These are phyloP conservation scores for Aphodius sticticus DNA, from an alignment of 2,888 invertebrate genomes.

Conservation along the genomic window DNA sequence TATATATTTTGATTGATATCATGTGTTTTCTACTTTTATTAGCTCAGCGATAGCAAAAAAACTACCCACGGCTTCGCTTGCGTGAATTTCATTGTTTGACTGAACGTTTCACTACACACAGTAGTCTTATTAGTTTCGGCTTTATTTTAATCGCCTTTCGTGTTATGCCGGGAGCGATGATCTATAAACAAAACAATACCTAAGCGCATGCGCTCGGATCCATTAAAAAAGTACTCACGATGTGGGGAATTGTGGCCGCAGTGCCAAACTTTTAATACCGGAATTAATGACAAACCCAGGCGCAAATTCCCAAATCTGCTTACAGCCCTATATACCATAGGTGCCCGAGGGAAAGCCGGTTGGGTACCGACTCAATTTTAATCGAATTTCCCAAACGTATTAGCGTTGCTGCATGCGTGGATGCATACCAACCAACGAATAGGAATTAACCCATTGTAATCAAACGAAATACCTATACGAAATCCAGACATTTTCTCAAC, in stretches of 20 bases:
- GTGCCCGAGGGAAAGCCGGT: slow-evolving; percentile 5
- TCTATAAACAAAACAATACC: neutral
- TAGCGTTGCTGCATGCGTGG: slow-evolving; percentile 21
- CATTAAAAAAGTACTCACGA: neutral
- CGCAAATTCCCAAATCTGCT: slow-evolving; percentile 36
- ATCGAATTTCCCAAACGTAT: slow-evolving; percentile 33
- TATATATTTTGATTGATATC: too few species aligned
- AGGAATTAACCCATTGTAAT: neutral
- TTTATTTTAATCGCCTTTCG: too few species aligned
- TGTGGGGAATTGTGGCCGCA: slow-evolving; percentile 9
- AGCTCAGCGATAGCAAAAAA: too few species aligned
- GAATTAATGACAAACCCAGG: slow-evolving; percentile 36
- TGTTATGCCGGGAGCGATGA: too few species aligned
- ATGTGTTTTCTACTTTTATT: too few species aligned
- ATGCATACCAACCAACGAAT: neutral
- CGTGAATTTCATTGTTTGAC: too few species aligned
- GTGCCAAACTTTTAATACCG: slow-evolving; percentile 34
- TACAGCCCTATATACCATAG: slow-evolving; percentile 26
- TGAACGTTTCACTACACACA: too few species aligned
- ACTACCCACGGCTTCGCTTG: too few species aligned
- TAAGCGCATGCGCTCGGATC: neutral
- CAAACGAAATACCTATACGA: neutral
- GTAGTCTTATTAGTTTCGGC: too few species aligned
- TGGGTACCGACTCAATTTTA: slow-evolving; percentile 27
- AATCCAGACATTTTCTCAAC: neutral